Evolutionary conservation across 1,140 invertebrate species (phyloP), one percentile per base, ranked within the genome.

Genomic region (Lethocerus indicus): DNA sequence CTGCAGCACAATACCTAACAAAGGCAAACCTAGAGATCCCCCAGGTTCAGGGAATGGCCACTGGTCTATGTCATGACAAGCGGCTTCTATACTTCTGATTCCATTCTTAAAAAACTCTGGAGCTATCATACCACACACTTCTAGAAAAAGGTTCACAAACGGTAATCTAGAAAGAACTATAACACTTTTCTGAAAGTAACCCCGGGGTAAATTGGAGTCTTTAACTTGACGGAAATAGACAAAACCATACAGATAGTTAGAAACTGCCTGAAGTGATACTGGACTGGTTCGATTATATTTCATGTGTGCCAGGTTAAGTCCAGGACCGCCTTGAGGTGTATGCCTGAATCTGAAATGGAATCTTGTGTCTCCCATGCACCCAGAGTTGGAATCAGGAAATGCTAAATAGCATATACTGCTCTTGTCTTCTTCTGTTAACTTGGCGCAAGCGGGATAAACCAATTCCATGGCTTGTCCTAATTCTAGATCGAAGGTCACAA

Each of bases 121-220:
- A 46, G 93, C 93, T 57, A 98, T 76, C 47, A 90, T 71, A 46
- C 78, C 75, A 54, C 85, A 78, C 26, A 98, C 71, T 68, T 93
- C 81, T 53, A 76, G 81, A 67, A 94, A 98, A 36, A 99, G 71
- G 67, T 89, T 89, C 45, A 94, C 78, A 64, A 97, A 91, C 47
- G 94, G 95, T 59, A 97, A 72, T 55, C 82, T 76, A 20, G 87
- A 85, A 45, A 98, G 70, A 52, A 99, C 74, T 45, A 99, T 91
- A 52, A 99, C 78, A 64, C 93, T 97, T 81, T 98, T 98, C 69
- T 98, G 95, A 69, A 97, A 98, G 68, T 98, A 99, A 47, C 95
- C 95, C 60, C 95, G 74, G 29, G 91, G 84, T 57, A 98, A 71
- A 37, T 82, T 77, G 20, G 84, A 74, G 70, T 98, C 93, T 65